These are phyloP conservation scores for Cephus spinipes DNA, from an alignment of 2,888 invertebrate species.

Conservation along the genomic window DNA sequence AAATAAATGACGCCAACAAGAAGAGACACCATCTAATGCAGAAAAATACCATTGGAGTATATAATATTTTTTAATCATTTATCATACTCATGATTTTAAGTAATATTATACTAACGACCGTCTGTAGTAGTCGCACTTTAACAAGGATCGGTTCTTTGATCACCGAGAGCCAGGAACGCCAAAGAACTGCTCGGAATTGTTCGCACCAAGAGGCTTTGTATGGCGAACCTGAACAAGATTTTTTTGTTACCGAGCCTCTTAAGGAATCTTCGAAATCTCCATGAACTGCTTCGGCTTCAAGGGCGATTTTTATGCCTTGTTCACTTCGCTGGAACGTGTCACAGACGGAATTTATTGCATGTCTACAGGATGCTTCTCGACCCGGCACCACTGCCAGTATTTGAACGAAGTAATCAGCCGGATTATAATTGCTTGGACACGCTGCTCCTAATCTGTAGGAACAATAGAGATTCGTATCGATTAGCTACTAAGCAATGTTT, in stretches of 20 bases:
- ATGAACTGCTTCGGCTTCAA: conserved; percentile 69
- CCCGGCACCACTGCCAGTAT: conserved; percentile 88
- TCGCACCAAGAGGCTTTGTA: conserved; percentile 90
- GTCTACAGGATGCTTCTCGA: conserved; percentile 82
- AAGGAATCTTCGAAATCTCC: conserved; percentile 46
- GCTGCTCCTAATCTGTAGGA: conserved; percentile 78
- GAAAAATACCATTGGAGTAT: conserved; percentile 29
- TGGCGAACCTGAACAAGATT: conserved; percentile 63
- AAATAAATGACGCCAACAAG: conserved; percentile 90
- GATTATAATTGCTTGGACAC: conserved; percentile 92
- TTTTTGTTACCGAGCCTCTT: conserved; percentile 18
- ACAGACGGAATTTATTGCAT: conserved; percentile 83
- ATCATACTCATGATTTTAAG: background rate
- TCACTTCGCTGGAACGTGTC: conserved; percentile 79
- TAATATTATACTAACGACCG: conserved; percentile 76
- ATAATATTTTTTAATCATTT: background rate
- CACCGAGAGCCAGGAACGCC: conserved; percentile 90
- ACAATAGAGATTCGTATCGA: conserved; percentile 16
- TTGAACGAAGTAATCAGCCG: conserved; percentile 94
- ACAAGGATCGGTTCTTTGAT: conserved; percentile 92
- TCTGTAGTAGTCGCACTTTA: conserved; percentile 88
- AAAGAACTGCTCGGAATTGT: conserved; percentile 89
- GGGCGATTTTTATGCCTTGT: conserved; percentile 72
- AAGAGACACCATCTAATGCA: conserved; percentile 85
- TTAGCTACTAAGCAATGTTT: background rate